Evolutionary conservation across 2,113 vertebrate genomes (phyloP), one percentile per base, ranked within the genome.

Genomic region (Scomber scombrus): DNA sequence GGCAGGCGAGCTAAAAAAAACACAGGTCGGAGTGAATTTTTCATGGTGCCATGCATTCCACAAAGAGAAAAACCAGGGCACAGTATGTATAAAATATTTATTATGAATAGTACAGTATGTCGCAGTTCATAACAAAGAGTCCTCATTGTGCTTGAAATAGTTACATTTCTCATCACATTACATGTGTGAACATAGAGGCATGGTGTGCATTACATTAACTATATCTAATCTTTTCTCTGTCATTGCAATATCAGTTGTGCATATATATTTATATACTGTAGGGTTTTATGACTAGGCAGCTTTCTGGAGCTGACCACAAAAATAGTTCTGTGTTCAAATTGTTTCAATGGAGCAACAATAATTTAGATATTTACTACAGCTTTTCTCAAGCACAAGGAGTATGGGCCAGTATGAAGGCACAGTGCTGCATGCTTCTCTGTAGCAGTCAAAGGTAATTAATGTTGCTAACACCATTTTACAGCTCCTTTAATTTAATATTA

Each of bases 61-160:
- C 45, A 23, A 26, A 65, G 72, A 75, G 50, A 70, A 56, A 43
- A 75, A 49, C 72, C 78, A 63, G 43, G 23, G 5, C 47, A 34
- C 23, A 60, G 43, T 49, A 94, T 94, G 94, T 97, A 98, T 95
- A 98, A 99, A 99, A 98, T 98, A 97, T 95, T 98, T 98, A 99
- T 98, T 96, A 91, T 92, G 89, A 94, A 93, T 85, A 96, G 95
- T 96, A 96, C 93, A 96, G 95, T 96, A 95, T 95, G 95, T 95
- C 95, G 96, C 94, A 94, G 95, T 93, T 92, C 91, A 97, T 96
- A 96, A 98, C 96, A 97, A 97, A 95, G 95, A 94, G 93, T 93
- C 86, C 68, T 88, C 93, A 93, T 97, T 99, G 97, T 99, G 97
- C 97, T 99, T 97, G 84, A 90, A 93, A 93, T 89, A 87, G 95